Evolutionary conservation across 2,888 invertebrate species (phyloP), one percentile per base, ranked within the genome.

Genomic region (Stenotaenia linearis): DNA sequence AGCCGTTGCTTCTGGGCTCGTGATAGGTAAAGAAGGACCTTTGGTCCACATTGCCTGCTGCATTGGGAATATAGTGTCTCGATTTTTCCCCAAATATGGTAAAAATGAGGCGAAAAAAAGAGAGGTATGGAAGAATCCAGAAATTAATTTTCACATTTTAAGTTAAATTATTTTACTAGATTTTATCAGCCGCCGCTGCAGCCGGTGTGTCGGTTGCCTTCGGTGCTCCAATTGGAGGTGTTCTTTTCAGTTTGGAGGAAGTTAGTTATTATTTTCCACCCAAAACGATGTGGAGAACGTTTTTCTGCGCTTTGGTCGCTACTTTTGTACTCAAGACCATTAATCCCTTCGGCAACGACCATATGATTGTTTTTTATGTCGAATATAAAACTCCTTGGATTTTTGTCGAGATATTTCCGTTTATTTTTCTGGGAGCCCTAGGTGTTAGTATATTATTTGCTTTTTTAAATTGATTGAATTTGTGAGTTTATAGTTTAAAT

Each of bases 41-140:
- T 97, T 99, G 94, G 99, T 99, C 10, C 99, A 99, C 85, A 96
- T 99, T 83, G 98, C 98, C 15, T 96, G 97, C 86, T 98, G 98
- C 86, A 92, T 96, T 84, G 94, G 94, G 82, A 99, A 99, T 87
- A 97, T 99, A 86, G 91, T 99, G 83, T 96, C 98, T 9, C 98
- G 99, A 88, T 88, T 98, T 81, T 99, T 99, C 86, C 98, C 98
- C 0, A 99, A 99, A 86, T 99, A 99, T 87, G 98, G 98, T 0
- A 91, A 94, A 82, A 99, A 99, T 86, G 99, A 99, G 87, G 98
- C 98, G 0, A 99, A 99, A 87, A 99, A 99, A 85, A 91, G 98
- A 83, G 99, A 99, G n/a, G n/a, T n/a, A n/a, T n/a, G n/a, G n/a
- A n/a, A n/a, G n/a, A n/a, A n/a, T n/a, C n/a, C n/a, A n/a, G n/a